Evolutionary conservation across 2,797 vertebrate genomes (phyloP).

Genomic region (Cuculus canorus): DNA sequence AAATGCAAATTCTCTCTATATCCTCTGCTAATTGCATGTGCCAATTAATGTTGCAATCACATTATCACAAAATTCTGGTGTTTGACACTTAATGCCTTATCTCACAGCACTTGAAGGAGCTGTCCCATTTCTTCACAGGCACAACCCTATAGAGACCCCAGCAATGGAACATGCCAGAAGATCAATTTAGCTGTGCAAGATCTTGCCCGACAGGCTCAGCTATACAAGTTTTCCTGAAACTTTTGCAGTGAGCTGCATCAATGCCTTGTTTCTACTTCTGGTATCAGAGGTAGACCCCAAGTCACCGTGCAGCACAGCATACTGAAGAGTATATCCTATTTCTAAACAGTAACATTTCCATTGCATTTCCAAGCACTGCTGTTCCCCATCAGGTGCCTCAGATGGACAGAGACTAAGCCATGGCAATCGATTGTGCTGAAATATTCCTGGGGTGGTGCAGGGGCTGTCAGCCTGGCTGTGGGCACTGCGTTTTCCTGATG

Average conservation of each 20-base stretch:
- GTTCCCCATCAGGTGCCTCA: not conserved
- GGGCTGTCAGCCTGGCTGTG: not conserved
- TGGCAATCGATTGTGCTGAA: rapidly evolving
- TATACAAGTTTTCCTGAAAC: not conserved
- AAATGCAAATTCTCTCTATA: not conserved
- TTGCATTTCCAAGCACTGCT: not conserved
- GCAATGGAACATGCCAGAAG: not conserved
- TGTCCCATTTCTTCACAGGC: not conserved
- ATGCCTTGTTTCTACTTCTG: not conserved
- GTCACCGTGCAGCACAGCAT: rapidly evolving
- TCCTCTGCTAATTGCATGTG: not conserved
- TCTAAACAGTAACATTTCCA: not conserved
- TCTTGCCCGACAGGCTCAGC: not conserved
- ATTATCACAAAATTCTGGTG: not conserved
- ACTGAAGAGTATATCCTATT: not conserved
- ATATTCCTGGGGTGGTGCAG: not conserved
- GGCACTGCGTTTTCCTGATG: not conserved
- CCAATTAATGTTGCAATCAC: not conserved
- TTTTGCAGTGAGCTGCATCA: not conserved
- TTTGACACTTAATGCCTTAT: not conserved
- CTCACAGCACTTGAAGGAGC: not conserved
- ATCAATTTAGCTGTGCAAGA: not conserved
- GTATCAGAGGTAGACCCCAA: not conserved
- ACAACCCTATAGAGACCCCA: not conserved
- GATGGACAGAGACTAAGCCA: not conserved